Base-by-base conservation (phyloP, 2,888 invertebrate species). In the Lithophane ornitopus region DNA sequence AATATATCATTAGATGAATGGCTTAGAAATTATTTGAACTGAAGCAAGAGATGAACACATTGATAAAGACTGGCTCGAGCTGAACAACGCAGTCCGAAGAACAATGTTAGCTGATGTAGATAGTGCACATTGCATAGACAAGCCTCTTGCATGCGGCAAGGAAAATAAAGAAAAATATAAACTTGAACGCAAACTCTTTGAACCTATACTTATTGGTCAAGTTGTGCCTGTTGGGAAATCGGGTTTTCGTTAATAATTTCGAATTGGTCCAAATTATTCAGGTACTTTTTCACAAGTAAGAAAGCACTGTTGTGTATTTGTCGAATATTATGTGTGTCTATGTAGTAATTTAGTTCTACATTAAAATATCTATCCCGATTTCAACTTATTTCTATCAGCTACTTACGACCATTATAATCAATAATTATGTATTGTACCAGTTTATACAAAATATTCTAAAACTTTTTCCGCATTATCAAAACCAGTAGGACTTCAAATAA, bases 81-180 rank as follows among this genome's bases (percentile, higher is more conserved):
- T 22, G 26, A 46, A 85, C 84, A 85, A 82, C 76, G 46, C 62
- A 46, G 39, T 62, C 70, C 2, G 8, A 59, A 70, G 74, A 82
- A 85, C 84, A 86, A 84, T 78, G 67, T 74, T 63, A 49, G 8
- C 65, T 9, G 58, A 75, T 70, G 70, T 56, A 78, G 80, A 78
- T 84, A 84, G 52, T 68, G 39, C 26, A 61, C 49, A 63, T 16
- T 59, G 41, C 34, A 63, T 16, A 49, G 54, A 49, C 41, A 41
- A 44, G n/a, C 14, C 54, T 41, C 41, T 41, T 41, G 46, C 28
- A 14, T 54, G 52, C 44, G 39, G 34, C 19, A 22, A 41, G 19
- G 28, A 54, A 39, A 59, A 44, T 41, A 61, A 56, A 58, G 16
- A 39, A 62, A 71, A 75, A 46, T 46, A 39, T 19, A 2, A 44